phyloP scores from a whole-genome alignment of 2,888 invertebrate genomes.

The Spisula subtruncata region DNA sequence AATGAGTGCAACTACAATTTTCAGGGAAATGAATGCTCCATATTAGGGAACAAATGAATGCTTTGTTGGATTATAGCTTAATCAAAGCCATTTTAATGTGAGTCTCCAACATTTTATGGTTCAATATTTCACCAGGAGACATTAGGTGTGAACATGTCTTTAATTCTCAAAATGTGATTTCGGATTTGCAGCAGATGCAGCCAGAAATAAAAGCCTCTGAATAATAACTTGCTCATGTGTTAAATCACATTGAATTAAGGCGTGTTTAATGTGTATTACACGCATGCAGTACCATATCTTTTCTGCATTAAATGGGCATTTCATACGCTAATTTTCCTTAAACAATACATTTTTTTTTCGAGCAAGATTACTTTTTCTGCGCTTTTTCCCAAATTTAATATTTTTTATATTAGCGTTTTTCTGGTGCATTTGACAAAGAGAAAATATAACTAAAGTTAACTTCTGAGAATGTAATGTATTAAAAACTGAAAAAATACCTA shows the following conservation, averaged over 20 bases:
- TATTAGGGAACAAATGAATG: neutral
- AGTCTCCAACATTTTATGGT: conserved; percentile 20
- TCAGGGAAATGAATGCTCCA: neutral
- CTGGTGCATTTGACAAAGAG: too few relatives aligned
- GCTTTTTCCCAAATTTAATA: too few relatives aligned
- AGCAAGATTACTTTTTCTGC: too few relatives aligned
- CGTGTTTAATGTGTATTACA: neutral
- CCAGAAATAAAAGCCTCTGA: too few relatives aligned
- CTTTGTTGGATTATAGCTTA: conserved; percentile 26
- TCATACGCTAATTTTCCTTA: too few relatives aligned
- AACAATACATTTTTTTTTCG: too few relatives aligned
- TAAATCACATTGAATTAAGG: neutral
- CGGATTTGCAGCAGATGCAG: neutral
- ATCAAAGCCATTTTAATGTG: neutral
- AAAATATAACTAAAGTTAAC: too few relatives aligned
- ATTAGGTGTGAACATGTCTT: neutral
- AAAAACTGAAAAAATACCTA: too few relatives aligned
- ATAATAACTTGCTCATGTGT: neutral
- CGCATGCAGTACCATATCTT: neutral
- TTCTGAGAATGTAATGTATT: too few relatives aligned
- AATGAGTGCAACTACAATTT: conserved; percentile 21
- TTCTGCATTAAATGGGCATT: too few relatives aligned
- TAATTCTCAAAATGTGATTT: conserved; percentile 18
- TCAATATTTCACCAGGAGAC: conserved; percentile 5
- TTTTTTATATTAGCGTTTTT: too few relatives aligned